Conservation (phyloP, 2,888 invertebrate species). For the Calliopum simillimum region DNA sequence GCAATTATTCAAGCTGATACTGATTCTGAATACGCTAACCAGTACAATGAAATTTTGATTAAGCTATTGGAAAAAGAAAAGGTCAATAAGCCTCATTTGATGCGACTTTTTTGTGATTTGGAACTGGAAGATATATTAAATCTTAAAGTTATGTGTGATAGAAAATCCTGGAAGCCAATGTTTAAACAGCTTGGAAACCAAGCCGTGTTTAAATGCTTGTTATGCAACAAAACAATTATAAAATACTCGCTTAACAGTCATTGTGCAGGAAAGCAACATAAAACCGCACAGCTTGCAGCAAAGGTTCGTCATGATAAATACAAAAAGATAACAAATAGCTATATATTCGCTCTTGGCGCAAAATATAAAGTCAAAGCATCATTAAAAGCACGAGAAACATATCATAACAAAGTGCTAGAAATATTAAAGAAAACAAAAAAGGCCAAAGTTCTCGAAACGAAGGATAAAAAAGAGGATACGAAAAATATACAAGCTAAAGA, state of each 20-base stretch:
- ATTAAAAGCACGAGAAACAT: conserved; percentile 10
- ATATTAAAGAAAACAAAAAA: not conserved
- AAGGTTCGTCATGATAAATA: conserved; percentile 2
- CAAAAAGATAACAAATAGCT: not conserved
- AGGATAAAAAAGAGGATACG: not conserved
- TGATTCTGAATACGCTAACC: not conserved
- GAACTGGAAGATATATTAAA: conserved; percentile 4
- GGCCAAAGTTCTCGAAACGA: no score
- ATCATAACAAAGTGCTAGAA: not conserved
- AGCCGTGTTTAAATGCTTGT: conserved; percentile 1
- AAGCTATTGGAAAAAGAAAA: not conserved
- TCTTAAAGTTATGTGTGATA: not conserved
- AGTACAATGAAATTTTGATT: conserved; percentile 14
- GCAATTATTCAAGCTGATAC: conserved; percentile 10
- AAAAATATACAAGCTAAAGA: not conserved
- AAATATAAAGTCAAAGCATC: conserved; percentile 14
- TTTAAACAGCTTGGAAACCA: not conserved
- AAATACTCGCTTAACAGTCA: not conserved
- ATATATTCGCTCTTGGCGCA: not conserved
- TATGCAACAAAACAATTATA: conserved; percentile 3
- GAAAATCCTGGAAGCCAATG: conserved; percentile 7
- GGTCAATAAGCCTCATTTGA: not conserved
- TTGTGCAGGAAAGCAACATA: conserved; percentile 19
- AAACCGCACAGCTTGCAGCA: not conserved
- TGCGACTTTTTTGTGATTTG: conserved; percentile 22